Evolutionary conservation across 1,140 invertebrate genomes (phyloP).

Genomic region (Centruroides sculpturatus): DNA sequence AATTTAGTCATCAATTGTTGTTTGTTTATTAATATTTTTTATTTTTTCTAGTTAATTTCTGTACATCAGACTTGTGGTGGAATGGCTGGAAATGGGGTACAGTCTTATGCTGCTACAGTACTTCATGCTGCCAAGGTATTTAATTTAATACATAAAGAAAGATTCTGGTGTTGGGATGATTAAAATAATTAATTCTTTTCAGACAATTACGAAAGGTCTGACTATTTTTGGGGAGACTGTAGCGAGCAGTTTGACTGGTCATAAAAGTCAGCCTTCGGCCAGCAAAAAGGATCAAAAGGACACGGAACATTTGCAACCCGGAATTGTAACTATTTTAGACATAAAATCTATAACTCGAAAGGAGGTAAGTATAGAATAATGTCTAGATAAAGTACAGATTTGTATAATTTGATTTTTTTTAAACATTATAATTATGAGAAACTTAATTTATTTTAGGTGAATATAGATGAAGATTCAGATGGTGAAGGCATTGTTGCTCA

Average conservation of each 20-base stretch:
- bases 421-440: not conserved
- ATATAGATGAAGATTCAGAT: conserved; percentile 34
- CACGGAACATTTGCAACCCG: conserved; percentile 44
- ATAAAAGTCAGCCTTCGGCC: conserved; percentile 22
- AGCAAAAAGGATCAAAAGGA: conserved; percentile 22
- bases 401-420: not conserved
- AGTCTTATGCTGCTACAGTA: conserved; percentile 88
- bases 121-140: conserved; percentile 80
- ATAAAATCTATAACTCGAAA: conserved; percentile 30
- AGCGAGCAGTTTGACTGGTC: conserved; percentile 69
- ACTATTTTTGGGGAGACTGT: conserved; percentile 82
- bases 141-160: not conserved
- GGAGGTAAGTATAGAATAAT: too few relatives aligned
- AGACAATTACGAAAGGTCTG: conserved; percentile 36
- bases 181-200: too few relatives aligned
- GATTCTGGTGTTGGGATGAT: too few relatives aligned
- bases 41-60: conserved; percentile 45
- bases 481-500: conserved; percentile 70
- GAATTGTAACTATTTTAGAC: conserved; percentile 77
- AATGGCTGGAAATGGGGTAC: conserved; percentile 46
- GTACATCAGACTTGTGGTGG: conserved; percentile 74
- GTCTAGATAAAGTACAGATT: too few relatives aligned
- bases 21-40: not conserved
- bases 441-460: conserved; percentile 9
- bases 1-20: too few relatives aligned